A percentile compares a stretch with the other conserved stretches of the same genome.
These are phyloP conservation scores for Euplagia quadripunctaria DNA, from an alignment of 2,888 invertebrate species.

Conservation along the genomic window DNA sequence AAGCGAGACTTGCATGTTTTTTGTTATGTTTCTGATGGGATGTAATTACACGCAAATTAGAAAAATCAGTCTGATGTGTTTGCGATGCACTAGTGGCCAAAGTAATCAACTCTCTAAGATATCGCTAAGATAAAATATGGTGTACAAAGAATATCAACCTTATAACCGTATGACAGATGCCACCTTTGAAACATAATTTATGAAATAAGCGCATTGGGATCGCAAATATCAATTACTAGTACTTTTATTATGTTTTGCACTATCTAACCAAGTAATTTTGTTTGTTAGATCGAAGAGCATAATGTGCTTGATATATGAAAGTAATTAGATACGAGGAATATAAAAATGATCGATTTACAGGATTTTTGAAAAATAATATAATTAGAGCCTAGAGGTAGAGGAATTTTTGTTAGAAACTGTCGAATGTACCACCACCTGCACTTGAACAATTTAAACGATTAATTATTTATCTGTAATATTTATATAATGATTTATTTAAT, in stretches of 20 bases:
- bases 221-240: slow-evolving; percentile 52
- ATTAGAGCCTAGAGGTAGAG: slow-evolving; percentile 53
- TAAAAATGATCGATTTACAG: slow-evolving; percentile 41
- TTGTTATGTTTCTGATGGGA: too few species aligned
- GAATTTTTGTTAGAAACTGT: slow-evolving; percentile 62
- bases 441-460: slow-evolving; percentile 67
- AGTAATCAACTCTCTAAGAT: slow-evolving; percentile 28
- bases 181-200: slow-evolving; percentile 51
- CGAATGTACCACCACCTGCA: slow-evolving; percentile 80
- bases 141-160: slow-evolving; percentile 34
- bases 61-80: neutral
- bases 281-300: slow-evolving; percentile 35
- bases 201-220: slow-evolving; percentile 50
- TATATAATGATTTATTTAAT: slow-evolving; percentile 32
- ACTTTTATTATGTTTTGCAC: slow-evolving; percentile 51
- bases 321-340: slow-evolving; percentile 33
- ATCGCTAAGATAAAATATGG: slow-evolving; percentile 30
- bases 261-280: slow-evolving; percentile 44
- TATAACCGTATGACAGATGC: slow-evolving; percentile 49
- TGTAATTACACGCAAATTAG: neutral
- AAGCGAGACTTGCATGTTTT: too few species aligned
- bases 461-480: slow-evolving; percentile 52
- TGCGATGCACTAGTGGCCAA: neutral
- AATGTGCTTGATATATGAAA: slow-evolving; percentile 9
- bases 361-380: slow-evolving; percentile 53